Evolutionary conservation across 2,113 vertebrate genomes (phyloP), one percentile per base, ranked within the genome.

Genomic region (Syngnathus floridae): DNA sequence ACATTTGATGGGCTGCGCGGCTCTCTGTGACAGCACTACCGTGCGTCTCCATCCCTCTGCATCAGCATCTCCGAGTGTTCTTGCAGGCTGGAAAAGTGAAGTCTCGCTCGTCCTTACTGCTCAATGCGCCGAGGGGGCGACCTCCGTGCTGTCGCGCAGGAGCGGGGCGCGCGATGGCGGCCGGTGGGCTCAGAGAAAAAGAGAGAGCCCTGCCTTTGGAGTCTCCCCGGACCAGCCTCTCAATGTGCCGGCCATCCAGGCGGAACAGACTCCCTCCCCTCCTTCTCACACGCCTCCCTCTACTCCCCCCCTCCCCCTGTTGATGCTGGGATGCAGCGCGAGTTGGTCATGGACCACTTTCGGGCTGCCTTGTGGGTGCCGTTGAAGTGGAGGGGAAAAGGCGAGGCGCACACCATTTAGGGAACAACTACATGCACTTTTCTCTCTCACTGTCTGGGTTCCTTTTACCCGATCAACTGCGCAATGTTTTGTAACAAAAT

Each of bases 161-260:
- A 66, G 70, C 36, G 73, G 71, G 76, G 72, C 73, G 56, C 77
- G 66, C 51, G 49, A 62, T 73, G 65, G 58, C 58, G 12, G 26
- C 37, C 31, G 31, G 36, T 16, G 35, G 57, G 21, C 19, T 19
- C 40, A 36, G n/a, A 40, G 26, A 60, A 48, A 37, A 52, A 52
- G 48, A 60, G 3, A 66, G 36, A 66, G 72, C 1, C 70, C 13
- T 72, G 82, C 73, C 72, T 78, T 66, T 72, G 74, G 73, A 75
- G 72, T 67, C 75, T 76, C 51, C 79, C 19, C 49, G 48, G 54
- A 79, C 74, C 52, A 90, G 87, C 67, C 74, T 80, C 86, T 62
- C 51, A 72, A 79, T 75, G 80, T 62, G 62, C 74, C 69, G 75
- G 79, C 87, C 91, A 91, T 84, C 84, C 84, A 91, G 91, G 91